Base-by-base conservation (phyloP, 2,113 vertebrate genomes). In the Cisticola juncidis region DNA sequence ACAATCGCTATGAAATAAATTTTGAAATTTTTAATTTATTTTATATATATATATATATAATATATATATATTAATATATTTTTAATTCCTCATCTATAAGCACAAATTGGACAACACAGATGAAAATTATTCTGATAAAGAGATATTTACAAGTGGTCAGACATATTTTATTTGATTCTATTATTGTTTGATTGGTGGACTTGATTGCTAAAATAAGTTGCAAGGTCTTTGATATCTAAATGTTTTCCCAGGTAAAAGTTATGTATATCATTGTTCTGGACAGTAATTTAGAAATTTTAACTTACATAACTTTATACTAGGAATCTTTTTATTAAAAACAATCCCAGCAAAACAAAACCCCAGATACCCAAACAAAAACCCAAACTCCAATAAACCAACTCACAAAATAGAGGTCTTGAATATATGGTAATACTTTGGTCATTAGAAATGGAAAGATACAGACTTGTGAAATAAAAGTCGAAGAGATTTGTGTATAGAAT, bases 11-110 rank as follows among this genome's bases (percentile, higher is more conserved):
- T 50, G 9, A 76, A 77, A 9, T 25, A 69, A 45, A 68, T 69
- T 62, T 64, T 60, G 9, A 36, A 86, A 81, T 54, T 6, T 12
- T n/a, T n/a, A n/a, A n/a, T n/a, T n/a, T n/a, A n/a, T n/a, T n/a
- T n/a, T n/a, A n/a, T n/a, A n/a, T n/a, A n/a, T n/a, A n/a, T n/a
- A n/a, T n/a, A n/a, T n/a, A n/a, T n/a, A n/a, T n/a, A n/a, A n/a
- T n/a, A n/a, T n/a, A n/a, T n/a, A n/a, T n/a, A n/a, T n/a, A n/a
- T n/a, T n/a, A n/a, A n/a, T n/a, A n/a, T n/a, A n/a, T n/a, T n/a
- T 62, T 95, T 70, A 45, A 87, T 77, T 95, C 40, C 26, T 93
- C 18, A 36, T 85, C 28, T 91, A 45, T 77, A 73, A 53, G 22
- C 20, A 77, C 24, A 80, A 76, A 26, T 80, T 51, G 83, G 25